phyloP scores from a whole-genome alignment of 92 coral and sea anemone species.

The Porites evermanni region DNA sequence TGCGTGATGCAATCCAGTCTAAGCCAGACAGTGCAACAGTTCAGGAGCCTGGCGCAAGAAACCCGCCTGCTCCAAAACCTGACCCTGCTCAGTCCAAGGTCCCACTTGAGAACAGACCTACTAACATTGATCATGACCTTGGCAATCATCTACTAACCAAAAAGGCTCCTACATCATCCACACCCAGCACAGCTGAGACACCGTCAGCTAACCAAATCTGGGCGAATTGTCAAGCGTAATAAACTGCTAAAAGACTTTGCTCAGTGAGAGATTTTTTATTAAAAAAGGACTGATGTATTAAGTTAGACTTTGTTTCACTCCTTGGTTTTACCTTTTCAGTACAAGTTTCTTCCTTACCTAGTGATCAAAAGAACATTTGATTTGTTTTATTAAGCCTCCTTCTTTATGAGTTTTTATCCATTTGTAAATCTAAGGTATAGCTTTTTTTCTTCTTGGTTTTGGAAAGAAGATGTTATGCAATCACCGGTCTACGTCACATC shows the following conservation, averaged over 20 bases:
- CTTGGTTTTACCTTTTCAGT: too few species aligned
- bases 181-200: too few species aligned
- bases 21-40: neutral
- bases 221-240: neutral
- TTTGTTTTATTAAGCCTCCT: too few species aligned
- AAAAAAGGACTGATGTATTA: neutral
- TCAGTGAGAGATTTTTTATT: neutral
- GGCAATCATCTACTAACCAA: neutral
- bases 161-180: too few species aligned
- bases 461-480: too few species aligned
- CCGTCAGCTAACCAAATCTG: conserved; percentile 1
- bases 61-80: too few species aligned
- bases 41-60: neutral
- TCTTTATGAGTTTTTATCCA: too few species aligned
- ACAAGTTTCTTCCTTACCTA: too few species aligned
- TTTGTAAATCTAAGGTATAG: too few species aligned
- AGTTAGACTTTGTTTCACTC: neutral
- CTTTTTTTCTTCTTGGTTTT: too few species aligned
- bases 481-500: too few species aligned
- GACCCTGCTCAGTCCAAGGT: neutral
- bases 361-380: too few species aligned
- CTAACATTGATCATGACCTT: neutral
- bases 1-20: conserved; percentile 38
- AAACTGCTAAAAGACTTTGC: neutral
- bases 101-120: neutral